phyloP scores from a whole-genome alignment of 2,113 vertebrate genomes.

The Ameiurus melas region DNA sequence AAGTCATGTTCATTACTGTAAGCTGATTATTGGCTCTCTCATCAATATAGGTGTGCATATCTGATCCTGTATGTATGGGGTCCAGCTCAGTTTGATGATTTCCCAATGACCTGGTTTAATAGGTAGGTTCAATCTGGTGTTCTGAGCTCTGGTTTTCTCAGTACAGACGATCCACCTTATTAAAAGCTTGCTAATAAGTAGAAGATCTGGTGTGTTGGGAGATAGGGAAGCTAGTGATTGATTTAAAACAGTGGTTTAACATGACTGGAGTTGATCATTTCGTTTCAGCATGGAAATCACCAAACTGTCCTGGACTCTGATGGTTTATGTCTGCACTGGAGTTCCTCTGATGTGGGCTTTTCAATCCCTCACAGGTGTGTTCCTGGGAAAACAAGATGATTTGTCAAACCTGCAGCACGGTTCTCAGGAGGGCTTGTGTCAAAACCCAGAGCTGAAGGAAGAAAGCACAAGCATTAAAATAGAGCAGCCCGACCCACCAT shows the following conservation, averaged over 20 bases:
- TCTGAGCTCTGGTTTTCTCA: background rate
- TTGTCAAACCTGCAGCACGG: constrained; percentile 8
- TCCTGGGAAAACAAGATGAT: background rate
- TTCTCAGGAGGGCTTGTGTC: background rate
- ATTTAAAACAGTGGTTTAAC: background rate
- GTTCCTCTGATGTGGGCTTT: constrained; percentile 1
- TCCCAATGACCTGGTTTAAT: background rate
- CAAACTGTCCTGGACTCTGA: background rate
- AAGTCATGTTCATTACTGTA: background rate
- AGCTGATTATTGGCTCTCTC: background rate
- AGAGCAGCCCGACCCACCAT: constrained; percentile 13
- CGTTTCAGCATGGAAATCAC: constrained; percentile 4
- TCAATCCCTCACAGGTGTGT: constrained; percentile 15
- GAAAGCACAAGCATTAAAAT: constrained; percentile 28
- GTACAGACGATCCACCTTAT: background rate
- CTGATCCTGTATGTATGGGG: background rate
- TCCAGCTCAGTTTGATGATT: constrained; percentile 6
- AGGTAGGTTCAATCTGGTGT: background rate
- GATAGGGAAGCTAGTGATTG: background rate
- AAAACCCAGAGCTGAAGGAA: constrained; percentile 3
- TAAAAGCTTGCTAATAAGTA: background rate
- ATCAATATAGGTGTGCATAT: background rate
- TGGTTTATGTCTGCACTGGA: background rate
- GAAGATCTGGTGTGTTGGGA: background rate
- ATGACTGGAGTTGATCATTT: background rate